Evolutionary conservation across 2,888 invertebrate genomes (phyloP).

Genomic region (Blera fallax): DNA sequence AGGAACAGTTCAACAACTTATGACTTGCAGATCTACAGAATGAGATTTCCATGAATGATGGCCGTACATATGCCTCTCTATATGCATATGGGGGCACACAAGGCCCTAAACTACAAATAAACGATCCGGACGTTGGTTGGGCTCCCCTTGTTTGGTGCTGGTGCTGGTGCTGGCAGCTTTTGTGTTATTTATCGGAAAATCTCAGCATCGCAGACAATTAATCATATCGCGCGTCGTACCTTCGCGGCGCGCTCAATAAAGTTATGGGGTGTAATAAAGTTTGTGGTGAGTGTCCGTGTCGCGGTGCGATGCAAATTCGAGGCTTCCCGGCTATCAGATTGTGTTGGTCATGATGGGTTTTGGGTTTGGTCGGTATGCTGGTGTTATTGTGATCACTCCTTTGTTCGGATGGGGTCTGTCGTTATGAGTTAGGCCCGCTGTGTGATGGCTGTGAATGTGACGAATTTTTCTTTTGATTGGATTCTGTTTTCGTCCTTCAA

Average conservation of each 20-base stretch:
- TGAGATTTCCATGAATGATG: constrained; percentile 71
- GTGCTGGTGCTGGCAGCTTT: constrained; percentile 66
- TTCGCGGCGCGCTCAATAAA: constrained; percentile 54
- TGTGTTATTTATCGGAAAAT: constrained; percentile 71
- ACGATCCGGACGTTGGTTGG: constrained; percentile 24
- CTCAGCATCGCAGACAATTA: constrained; percentile 70
- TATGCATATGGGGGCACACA: constrained; percentile 8
- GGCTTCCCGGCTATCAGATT: constrained; percentile 48
- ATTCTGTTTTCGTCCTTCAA: constrained; percentile 50
- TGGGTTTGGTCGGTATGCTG: constrained; percentile 24
- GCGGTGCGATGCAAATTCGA: constrained; percentile 59
- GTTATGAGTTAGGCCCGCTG: constrained; percentile 27
- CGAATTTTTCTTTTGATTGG: constrained; percentile 67
- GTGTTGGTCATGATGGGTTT: not conserved
- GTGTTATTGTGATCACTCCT: constrained; percentile 64
- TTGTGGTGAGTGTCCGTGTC: constrained; percentile 46
- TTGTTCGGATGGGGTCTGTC: constrained; percentile 21
- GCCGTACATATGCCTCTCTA: constrained; percentile 22
- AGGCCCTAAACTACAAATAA: constrained; percentile 46
- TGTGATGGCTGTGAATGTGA: constrained; percentile 59
- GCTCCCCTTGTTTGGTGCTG: not conserved
- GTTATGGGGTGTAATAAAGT: constrained; percentile 65
- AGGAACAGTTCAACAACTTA: constrained; percentile 60
- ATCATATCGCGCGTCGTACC: constrained; percentile 71
- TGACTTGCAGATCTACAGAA: constrained; percentile 61